Conservation (phyloP, 2,797 vertebrate species). For the Momotus momota region DNA sequence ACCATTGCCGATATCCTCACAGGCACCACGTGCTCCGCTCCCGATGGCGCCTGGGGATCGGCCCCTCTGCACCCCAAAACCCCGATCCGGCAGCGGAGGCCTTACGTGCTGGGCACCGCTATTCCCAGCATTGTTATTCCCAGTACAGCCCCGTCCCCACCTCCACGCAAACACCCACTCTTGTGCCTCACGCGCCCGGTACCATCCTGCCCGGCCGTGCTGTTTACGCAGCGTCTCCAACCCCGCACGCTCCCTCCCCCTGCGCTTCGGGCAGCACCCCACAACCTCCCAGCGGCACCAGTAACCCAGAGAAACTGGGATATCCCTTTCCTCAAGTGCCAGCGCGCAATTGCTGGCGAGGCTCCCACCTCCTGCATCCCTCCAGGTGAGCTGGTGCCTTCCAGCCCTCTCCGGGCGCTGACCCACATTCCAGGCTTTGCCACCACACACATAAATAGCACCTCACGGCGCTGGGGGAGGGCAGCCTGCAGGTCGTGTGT, state of each 20-base stretch:
- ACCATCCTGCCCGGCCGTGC: neutral
- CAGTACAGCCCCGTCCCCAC: neutral
- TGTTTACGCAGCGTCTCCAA: neutral
- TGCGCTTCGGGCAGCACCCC: neutral
- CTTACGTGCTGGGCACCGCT: fast-evolving
- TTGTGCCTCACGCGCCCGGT: neutral
- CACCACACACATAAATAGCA: fast-evolving
- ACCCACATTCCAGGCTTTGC: neutral
- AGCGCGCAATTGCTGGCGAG: fast-evolving
- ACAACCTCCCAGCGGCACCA: neutral
- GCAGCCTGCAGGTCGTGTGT: neutral
- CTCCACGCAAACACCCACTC: neutral
- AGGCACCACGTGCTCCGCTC: fast-evolving
- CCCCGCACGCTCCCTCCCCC: neutral
- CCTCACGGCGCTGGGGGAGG: fast-evolving
- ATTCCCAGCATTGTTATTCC: fast-evolving
- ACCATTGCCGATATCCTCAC: fast-evolving
- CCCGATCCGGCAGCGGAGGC: fast-evolving
- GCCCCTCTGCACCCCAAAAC: neutral
- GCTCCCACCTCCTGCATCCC: neutral
- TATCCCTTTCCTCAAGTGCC: neutral
- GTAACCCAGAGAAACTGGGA: neutral
- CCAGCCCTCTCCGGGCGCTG: fast-evolving
- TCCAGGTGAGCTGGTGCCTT: neutral
- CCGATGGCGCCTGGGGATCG: fast-evolving